phyloP scores from a whole-genome alignment of 2,888 invertebrate genomes.

The Drosophila prolongata region DNA sequence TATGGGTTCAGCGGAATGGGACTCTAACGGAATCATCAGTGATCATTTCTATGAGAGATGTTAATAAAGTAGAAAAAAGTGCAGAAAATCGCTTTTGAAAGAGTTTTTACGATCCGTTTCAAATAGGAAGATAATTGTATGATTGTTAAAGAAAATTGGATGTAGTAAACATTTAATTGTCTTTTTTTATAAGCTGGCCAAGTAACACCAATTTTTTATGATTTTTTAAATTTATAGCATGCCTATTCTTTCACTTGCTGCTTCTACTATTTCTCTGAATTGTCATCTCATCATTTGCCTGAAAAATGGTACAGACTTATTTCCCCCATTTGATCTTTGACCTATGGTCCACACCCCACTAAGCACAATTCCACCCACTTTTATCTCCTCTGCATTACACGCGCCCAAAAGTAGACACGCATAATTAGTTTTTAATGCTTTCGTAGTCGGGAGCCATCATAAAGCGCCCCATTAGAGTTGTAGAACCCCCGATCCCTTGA shows the following conservation, averaged over 20 bases:
- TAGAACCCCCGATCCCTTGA: not conserved
- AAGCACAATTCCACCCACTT: conserved; percentile 2
- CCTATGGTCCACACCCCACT: conserved; percentile 7
- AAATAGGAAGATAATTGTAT: too few relatives aligned
- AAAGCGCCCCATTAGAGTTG: conserved; percentile 43
- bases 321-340: conserved; percentile 25
- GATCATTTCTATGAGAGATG: conserved; percentile 3
- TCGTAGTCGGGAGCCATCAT: conserved; percentile 35
- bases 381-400: conserved; percentile 1
- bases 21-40: conserved; percentile 15
- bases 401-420: conserved; percentile 58
- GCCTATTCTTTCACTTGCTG: not conserved
- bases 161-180: too few relatives aligned
- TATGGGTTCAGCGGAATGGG: conserved; percentile 11
- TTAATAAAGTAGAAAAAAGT: conserved; percentile 6
- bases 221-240: too few relatives aligned
- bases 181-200: too few relatives aligned
- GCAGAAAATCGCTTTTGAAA: too few relatives aligned
- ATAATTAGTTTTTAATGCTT: conserved; percentile 65
- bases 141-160: too few relatives aligned
- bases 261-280: not conserved
- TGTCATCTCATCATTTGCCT: not conserved
- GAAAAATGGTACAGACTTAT: not conserved
- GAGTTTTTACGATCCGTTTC: not conserved
- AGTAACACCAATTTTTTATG: too few relatives aligned